Evolutionary conservation across 2,113 vertebrate genomes (phyloP).

Genomic region (Pituophis catenifer): DNA sequence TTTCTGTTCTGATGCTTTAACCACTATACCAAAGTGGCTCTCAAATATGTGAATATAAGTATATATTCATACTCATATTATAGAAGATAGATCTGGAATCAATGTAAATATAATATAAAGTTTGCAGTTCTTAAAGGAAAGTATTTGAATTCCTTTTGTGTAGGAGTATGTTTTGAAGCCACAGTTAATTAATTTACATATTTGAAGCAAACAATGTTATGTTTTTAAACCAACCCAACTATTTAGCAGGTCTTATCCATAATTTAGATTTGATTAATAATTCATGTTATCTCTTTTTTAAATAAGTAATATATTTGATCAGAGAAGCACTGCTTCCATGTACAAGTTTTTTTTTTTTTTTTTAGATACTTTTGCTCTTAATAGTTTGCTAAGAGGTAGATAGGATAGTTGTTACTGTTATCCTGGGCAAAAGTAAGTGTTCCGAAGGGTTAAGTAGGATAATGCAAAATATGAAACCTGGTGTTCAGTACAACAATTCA

Average conservation of each 20-base stretch:
- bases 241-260: background rate
- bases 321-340: background rate
- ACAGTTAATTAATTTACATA: background rate
- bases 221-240: background rate
- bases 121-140: background rate
- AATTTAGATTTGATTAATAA: background rate
- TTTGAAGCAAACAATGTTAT: background rate
- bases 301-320: background rate
- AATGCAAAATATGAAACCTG: background rate
- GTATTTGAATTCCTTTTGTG: background rate
- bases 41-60: background rate
- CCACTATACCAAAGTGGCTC: too few relatives aligned
- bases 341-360: background rate
- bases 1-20: too few relatives aligned
- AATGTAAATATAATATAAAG: background rate
- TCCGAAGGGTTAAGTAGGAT: background rate
- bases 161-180: background rate
- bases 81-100: conserved; percentile 12
- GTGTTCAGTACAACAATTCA: background rate
- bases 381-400: background rate
- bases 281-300: background rate
- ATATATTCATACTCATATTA: background rate
- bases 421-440: background rate
- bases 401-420: too few relatives aligned
- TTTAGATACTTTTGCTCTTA: background rate